phyloP scores from a whole-genome alignment of 2,797 vertebrate species.

The Mormyrus hasselquistii region DNA sequence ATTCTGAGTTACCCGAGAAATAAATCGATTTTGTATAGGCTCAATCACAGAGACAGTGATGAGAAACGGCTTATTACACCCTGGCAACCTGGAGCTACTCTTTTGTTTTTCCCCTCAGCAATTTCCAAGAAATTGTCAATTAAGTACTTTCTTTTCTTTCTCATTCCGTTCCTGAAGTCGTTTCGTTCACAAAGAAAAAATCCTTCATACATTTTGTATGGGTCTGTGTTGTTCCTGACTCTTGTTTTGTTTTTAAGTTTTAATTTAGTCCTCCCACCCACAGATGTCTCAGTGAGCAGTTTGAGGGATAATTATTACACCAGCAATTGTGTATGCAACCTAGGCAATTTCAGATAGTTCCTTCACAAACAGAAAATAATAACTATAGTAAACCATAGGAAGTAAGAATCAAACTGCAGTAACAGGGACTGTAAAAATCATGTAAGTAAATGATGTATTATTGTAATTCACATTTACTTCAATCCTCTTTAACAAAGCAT shows the following conservation, averaged over 20 bases:
- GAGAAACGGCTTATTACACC: conserved; percentile 86
- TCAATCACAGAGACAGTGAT: conserved; percentile 84
- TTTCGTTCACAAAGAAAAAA: conserved; percentile 58
- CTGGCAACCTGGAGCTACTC: conserved; percentile 65
- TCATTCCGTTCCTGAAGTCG: conserved; percentile 71
- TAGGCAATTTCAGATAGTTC: not conserved
- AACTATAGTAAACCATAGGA: not conserved
- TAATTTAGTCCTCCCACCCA: conserved; percentile 37
- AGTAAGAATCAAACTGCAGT: not conserved
- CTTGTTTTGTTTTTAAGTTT: conserved; percentile 46
- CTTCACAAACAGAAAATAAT: conserved; percentile 13
- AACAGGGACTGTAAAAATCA: not conserved
- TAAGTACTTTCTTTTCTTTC: conserved; percentile 77
- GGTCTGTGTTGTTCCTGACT: conserved; percentile 33
- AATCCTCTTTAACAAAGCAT: not conserved
- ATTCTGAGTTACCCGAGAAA: conserved; percentile 90
- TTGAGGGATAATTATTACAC: conserved; percentile 32
- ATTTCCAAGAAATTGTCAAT: conserved; percentile 91
- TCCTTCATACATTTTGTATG: conserved; percentile 36
- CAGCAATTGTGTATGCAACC: conserved; percentile 17
- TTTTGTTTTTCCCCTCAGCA: conserved; percentile 74
- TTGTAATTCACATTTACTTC: not conserved
- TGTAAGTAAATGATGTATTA: not conserved
- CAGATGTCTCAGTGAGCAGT: conserved; percentile 30
- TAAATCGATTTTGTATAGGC: conserved; percentile 83